Base-by-base conservation (phyloP, 2,888 invertebrate species). In the Megaustenia siamemsis region DNA sequence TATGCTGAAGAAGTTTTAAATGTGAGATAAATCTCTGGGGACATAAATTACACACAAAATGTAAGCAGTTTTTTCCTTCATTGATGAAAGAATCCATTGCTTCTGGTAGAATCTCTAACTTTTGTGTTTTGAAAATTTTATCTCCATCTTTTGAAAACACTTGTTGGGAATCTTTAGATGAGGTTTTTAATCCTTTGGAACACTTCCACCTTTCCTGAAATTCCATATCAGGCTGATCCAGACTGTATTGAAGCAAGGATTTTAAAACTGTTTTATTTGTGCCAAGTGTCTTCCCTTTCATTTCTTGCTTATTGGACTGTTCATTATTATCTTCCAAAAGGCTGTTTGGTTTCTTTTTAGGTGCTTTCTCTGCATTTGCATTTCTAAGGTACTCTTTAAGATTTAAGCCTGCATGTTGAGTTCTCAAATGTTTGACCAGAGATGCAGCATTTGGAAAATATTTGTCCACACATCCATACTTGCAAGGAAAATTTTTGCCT, bases 401-500 rank as follows among this genome's bases (percentile, higher is more conserved):
- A 63, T 86, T 76, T 12, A 85, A 53, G 24, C 85, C 86, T 53
- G 86, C 81, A 63, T 88, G 88, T 21, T 83, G 76, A 28, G 77
- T 75, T n/a, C 86, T 76, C 63, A 87, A 18, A 76, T 88, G 88
- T 75, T 87, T 87, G 38, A 86, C 82, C 56, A 88, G 84, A 43
- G 85, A 78, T 3, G 86, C 87, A 49, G 87, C 87, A 40, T 87
- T 88, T 15, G 87, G 83, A 75, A 91, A 91, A 49, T 86, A 87
- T 18, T 88, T 88, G 32, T 86, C 76, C 32, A 82, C 81, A 86
- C 92, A 92, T 63, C 89, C 87, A 80, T 87, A 83, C 56, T 89
- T 88, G 86, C 92, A 92, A 15, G 89, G 89, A 32, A 90, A 90
- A 79, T 89, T 88, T 84, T 89, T 89, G 77, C 90, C 90, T 38